Conservation (phyloP, 2,888 invertebrate genomes). For the Cepaea hortensis region DNA sequence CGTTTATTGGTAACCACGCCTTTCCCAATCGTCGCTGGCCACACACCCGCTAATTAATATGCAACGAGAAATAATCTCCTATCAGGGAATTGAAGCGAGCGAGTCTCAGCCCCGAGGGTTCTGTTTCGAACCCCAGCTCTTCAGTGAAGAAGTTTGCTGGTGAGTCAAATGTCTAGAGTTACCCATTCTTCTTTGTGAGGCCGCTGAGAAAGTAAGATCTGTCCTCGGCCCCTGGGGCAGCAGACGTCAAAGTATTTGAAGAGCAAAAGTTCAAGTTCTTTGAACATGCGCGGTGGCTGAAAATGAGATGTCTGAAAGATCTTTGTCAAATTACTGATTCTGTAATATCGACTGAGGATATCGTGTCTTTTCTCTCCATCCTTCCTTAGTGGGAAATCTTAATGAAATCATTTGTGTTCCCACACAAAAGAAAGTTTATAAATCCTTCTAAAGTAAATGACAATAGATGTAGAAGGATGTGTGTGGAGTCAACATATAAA, state of each 20-base stretch:
- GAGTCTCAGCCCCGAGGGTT: neutral
- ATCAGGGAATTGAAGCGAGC: neutral
- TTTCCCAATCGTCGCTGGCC: neutral
- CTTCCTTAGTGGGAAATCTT: too few relatives aligned
- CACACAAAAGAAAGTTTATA: too few relatives aligned
- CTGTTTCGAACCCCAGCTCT: slow-evolving; percentile 20
- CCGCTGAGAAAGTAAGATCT: neutral
- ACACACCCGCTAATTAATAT: slow-evolving; percentile 10
- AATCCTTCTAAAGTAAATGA: too few relatives aligned
- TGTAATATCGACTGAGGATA: neutral
- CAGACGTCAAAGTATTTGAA: slow-evolving; percentile 20
- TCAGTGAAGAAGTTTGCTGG: neutral
- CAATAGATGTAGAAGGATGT: too few relatives aligned
- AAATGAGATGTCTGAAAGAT: slow-evolving; percentile 1
- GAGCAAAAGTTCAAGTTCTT: slow-evolving; percentile 25
- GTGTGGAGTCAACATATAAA: too few relatives aligned
- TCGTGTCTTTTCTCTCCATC: too few relatives aligned
- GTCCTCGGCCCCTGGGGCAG: neutral
- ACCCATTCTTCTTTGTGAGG: slow-evolving; percentile 17
- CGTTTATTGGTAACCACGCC: slow-evolving; percentile 1
- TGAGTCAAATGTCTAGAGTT: slow-evolving; percentile 35
- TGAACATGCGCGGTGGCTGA: slow-evolving; percentile 17
- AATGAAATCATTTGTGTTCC: too few relatives aligned
- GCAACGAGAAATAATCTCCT: slow-evolving; percentile 10
- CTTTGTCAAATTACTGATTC: neutral